Evolutionary conservation across 2,797 vertebrate species (phyloP).

Genomic region (Halcyon leucocephala): DNA sequence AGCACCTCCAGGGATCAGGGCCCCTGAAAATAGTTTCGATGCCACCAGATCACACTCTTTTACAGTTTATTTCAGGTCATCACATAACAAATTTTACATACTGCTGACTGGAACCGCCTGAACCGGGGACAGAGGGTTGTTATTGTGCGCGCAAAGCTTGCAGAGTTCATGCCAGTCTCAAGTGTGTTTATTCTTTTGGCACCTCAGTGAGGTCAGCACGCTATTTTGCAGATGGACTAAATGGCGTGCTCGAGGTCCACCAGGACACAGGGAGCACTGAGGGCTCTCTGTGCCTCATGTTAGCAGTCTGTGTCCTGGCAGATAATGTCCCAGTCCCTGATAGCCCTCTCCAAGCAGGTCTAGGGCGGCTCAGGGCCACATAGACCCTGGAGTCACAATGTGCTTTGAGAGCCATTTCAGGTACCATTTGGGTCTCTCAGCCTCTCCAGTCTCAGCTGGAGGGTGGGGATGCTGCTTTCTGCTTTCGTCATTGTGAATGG

Average conservation of each 20-base stretch:
- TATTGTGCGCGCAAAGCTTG: accelerated
- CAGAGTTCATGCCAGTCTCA: neutral
- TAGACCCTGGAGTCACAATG: neutral
- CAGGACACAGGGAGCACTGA: neutral
- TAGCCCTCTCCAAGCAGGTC: neutral
- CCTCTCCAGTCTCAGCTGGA: neutral
- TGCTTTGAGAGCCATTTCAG: neutral
- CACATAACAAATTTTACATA: neutral
- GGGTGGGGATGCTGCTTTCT: neutral
- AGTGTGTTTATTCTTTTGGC: neutral
- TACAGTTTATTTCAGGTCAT: conserved; percentile 23
- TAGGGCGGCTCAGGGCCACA: neutral
- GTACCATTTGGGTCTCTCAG: neutral
- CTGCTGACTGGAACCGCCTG: neutral
- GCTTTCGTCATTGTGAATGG: neutral
- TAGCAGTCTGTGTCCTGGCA: neutral
- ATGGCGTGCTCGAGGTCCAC: neutral
- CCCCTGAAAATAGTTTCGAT: neutral
- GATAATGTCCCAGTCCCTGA: neutral
- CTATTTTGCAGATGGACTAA: neutral
- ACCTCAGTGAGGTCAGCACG: neutral
- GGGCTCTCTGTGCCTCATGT: neutral
- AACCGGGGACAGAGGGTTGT: neutral
- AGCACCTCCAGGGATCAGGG: neutral
- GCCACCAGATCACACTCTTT: neutral